These are phyloP conservation scores for Chaetodon auriga DNA, from an alignment of 2,113 vertebrate genomes.

Conservation along the genomic window DNA sequence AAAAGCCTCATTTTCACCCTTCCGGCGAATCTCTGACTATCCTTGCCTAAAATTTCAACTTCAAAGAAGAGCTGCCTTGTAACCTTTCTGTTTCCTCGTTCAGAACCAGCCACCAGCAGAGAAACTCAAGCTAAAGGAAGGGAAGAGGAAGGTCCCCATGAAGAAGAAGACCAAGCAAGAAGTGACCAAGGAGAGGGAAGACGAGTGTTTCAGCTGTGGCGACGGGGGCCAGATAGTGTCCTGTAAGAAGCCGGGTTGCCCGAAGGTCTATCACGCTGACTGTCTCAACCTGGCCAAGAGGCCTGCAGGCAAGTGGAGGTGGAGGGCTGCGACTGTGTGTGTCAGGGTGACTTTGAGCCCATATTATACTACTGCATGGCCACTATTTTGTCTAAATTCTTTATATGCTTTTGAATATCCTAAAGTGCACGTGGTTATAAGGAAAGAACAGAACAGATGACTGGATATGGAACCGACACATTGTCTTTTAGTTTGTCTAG, in stretches of 20 bases:
- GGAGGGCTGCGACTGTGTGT: background rate
- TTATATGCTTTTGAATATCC: background rate
- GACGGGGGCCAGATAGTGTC: constrained; percentile 96
- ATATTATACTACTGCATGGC: background rate
- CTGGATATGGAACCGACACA: too few relatives aligned
- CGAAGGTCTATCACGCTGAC: constrained; percentile 98
- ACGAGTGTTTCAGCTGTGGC: constrained; percentile 98
- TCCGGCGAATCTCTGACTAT: background rate
- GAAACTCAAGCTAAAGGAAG: constrained; percentile 90
- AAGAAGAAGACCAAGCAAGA: constrained; percentile 92
- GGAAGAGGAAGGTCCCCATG: constrained; percentile 87
- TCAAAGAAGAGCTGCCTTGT: background rate
- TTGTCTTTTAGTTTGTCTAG: too few relatives aligned
- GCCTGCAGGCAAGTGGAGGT: constrained; percentile 89
- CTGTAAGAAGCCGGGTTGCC: constrained; percentile 96
- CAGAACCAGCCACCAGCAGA: constrained; percentile 93
- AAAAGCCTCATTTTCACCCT: background rate
- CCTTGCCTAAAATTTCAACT: background rate
- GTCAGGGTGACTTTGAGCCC: background rate
- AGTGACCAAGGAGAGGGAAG: constrained; percentile 94
- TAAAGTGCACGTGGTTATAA: background rate
- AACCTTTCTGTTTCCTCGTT: background rate
- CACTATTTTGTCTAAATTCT: background rate
- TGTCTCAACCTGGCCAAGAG: constrained; percentile 97
- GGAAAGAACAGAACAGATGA: background rate